Evolutionary conservation across 2,797 vertebrate genomes (phyloP).

Genomic region (Yasuhikotakia modesta): DNA sequence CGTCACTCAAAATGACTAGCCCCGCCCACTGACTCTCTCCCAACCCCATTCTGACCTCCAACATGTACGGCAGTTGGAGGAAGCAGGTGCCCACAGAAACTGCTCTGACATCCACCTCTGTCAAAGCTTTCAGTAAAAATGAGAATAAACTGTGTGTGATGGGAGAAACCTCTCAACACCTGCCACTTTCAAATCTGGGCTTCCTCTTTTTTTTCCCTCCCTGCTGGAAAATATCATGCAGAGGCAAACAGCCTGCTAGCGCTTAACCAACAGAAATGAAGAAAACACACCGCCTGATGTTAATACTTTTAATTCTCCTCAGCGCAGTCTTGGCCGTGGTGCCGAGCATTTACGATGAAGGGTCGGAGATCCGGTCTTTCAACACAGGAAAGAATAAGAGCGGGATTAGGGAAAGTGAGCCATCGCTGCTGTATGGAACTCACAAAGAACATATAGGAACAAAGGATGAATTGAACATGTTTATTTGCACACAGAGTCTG

Average conservation of each 20-base stretch:
- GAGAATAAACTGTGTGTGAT: slow-evolving; percentile 69
- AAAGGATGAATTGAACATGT: not conserved
- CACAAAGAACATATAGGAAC: not conserved
- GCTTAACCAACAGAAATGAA: slow-evolving; percentile 51
- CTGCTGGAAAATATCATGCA: slow-evolving; percentile 67
- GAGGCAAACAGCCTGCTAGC: slow-evolving; percentile 62
- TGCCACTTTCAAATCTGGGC: slow-evolving; percentile 69
- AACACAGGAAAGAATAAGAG: slow-evolving; percentile 66
- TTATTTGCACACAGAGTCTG: not conserved
- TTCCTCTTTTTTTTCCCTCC: slow-evolving; percentile 49
- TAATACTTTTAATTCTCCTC: slow-evolving; percentile 59
- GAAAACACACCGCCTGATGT: slow-evolving; percentile 62
- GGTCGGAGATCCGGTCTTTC: slow-evolving; percentile 65
- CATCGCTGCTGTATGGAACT: not conserved
- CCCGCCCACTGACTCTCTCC: slow-evolving; percentile 61
- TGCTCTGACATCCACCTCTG: slow-evolving; percentile 67
- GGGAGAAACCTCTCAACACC: slow-evolving; percentile 66
- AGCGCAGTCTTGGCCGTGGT: slow-evolving; percentile 40
- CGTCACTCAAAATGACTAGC: slow-evolving; percentile 46
- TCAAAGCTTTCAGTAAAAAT: slow-evolving; percentile 71
- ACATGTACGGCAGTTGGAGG: slow-evolving; percentile 65
- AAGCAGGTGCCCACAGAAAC: slow-evolving; percentile 59
- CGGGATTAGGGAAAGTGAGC: slow-evolving; percentile 36
- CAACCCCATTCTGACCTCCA: slow-evolving; percentile 75
- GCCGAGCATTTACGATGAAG: slow-evolving; percentile 40